A percentile compares a stretch with the other conserved stretches of the same genome.
Conservation (phyloP, 2,113 vertebrate species). For the Cebidichthys violaceus region DNA sequence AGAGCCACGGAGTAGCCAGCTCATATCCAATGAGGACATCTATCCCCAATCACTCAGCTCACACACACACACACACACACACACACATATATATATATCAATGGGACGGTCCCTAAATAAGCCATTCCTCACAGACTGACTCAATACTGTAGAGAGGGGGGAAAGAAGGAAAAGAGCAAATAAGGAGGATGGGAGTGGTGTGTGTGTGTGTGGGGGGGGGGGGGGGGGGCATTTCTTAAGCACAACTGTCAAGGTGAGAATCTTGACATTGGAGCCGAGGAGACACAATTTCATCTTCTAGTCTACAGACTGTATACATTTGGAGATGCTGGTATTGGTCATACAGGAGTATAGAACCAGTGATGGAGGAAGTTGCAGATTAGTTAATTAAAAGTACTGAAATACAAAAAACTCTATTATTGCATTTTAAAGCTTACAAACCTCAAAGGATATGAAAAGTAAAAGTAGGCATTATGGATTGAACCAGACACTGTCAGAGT, state of each 20-base stretch:
- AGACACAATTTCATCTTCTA: conserved; percentile 8
- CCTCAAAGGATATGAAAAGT: background rate
- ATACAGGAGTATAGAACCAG: background rate
- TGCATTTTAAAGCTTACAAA: background rate
- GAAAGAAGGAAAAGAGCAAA: conserved; percentile 48
- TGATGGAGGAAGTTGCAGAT: background rate
- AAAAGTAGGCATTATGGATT: background rate
- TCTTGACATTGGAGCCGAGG: conserved; percentile 56
- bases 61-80: conserved; percentile 25
- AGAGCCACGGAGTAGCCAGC: conserved; percentile 76
- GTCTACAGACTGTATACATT: background rate
- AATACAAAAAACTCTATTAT: background rate
- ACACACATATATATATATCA: conserved; percentile 58
- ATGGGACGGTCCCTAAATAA: conserved; percentile 76
- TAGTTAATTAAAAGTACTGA: background rate
- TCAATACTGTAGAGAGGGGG: conserved; percentile 63
- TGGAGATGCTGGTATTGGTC: background rate
- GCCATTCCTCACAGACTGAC: conserved; percentile 72
- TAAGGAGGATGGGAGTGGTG: conserved; percentile 49
- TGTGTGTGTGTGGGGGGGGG: background rate
- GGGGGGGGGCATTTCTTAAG: conserved; percentile 50
- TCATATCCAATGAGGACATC: conserved; percentile 81
- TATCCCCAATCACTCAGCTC: conserved; percentile 67
- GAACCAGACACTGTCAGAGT: background rate
- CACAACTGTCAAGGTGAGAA: conserved; percentile 68